Evolutionary conservation across 1,140 invertebrate species (phyloP).

Genomic region (Mycetomoellerius zeteki): DNA sequence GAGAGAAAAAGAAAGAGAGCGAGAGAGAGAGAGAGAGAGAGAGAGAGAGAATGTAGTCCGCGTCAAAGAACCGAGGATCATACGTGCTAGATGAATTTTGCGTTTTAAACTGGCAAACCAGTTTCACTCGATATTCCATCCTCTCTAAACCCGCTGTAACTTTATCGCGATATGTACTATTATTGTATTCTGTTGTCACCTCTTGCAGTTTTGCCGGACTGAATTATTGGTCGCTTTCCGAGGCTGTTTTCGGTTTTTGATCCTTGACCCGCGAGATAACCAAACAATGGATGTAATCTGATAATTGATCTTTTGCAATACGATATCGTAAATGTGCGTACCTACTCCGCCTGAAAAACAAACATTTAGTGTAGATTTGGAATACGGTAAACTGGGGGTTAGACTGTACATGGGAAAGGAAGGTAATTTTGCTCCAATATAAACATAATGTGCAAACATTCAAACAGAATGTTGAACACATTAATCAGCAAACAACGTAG

Average conservation of each 20-base stretch:
- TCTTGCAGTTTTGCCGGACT: constrained; percentile 50
- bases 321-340: constrained; percentile 33
- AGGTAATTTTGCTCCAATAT: constrained; percentile 40
- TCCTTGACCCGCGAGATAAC: constrained; percentile 55
- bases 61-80: constrained; percentile 54
- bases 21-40: neutral
- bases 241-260: constrained; percentile 58
- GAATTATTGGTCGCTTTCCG: constrained; percentile 54
- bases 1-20: neutral
- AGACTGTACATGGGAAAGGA: neutral
- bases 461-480: constrained; percentile 17
- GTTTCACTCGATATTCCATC: constrained; percentile 68
- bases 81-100: constrained; percentile 64
- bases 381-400: neutral
- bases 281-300: constrained; percentile 53
- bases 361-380: constrained; percentile 47
- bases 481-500: constrained; percentile 1
- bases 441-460: constrained; percentile 50
- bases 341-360: constrained; percentile 30
- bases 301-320: constrained; percentile 60
- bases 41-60: constrained; percentile 23
- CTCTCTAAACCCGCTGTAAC: constrained; percentile 53
- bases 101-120: constrained; percentile 59
- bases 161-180: constrained; percentile 65
- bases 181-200: constrained; percentile 63